Base-by-base conservation (phyloP, 2,888 invertebrate species). In the Agriopis marginaria region DNA sequence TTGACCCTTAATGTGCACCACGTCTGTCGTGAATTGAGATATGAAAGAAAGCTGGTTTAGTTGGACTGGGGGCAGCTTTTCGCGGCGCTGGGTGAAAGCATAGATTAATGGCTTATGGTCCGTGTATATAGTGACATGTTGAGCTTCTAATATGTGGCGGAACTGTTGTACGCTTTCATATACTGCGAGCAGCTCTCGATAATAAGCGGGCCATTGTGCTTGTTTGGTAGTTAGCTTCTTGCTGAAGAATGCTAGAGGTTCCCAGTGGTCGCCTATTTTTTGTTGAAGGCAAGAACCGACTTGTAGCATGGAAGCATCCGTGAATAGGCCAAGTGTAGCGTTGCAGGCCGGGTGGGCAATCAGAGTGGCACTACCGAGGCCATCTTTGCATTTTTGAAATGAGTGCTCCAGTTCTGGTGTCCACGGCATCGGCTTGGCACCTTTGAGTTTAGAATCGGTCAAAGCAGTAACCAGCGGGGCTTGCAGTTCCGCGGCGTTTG, bases 141-240 rank as follows among this genome's bases (percentile, higher is more conserved):
- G 56, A 7, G 12, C 64, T 55, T 55, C 63, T 5, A 63, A 39
- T 81, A 55, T 80, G 14, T 62, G 79, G 69, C 74, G 63, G 71
- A 88, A 89, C 5, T 55, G 55, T 9, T 42, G 55, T 10, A 55
- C 55, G 4, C 55, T 55, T 5, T 42, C 42, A 14, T 42, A 55
- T 1, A 55, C 10, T 1, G 42, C 88, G 2, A 87, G 72, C 0
- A 91, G 76, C 73, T 89, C 87, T 3, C 87, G 45, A 61, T 91
- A 88, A 68, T 89, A 90, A 0, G 84, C 78, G 14, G 80, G 75
- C 81, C 81, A 76, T 10, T 65, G 9, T 0, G 62, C 0, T 23
- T 76, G 75, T 1, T 44, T 12, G 5, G 61, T 0, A 3, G 51
- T 72, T 5, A 75, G 54, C 32, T 76, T 76, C 12, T 71, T 74